These are phyloP conservation scores for Stictonetta naevosa DNA, from an alignment of 2,113 vertebrate genomes.

Conservation along the genomic window DNA sequence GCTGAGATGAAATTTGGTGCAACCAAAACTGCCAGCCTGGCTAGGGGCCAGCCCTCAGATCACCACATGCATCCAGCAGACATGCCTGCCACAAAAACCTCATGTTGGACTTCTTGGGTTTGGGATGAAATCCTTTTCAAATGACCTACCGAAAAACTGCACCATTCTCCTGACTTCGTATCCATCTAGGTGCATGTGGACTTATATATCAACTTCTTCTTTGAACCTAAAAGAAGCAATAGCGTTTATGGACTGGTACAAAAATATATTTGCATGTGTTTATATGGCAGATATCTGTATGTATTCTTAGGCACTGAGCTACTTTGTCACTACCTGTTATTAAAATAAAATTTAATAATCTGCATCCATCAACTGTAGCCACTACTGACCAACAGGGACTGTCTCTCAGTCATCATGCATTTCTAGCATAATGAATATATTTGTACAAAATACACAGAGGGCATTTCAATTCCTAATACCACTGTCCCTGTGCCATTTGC, in stretches of 20 bases:
- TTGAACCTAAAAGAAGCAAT: not conserved
- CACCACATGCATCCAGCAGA: not conserved
- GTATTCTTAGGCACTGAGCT: not conserved
- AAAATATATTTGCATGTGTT: not conserved
- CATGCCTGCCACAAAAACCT: not conserved
- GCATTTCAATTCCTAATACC: conserved; percentile 8
- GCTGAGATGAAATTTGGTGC: not conserved
- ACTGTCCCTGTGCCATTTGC: not conserved
- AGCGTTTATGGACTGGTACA: not conserved
- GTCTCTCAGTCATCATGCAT: not conserved
- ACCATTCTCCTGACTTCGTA: not conserved
- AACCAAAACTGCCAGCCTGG: not conserved
- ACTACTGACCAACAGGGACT: conserved; percentile 3
- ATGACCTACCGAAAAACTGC: not conserved
- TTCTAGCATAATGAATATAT: conserved; percentile 17
- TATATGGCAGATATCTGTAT: not conserved
- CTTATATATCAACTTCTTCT: not conserved
- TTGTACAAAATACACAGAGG: conserved; percentile 32
- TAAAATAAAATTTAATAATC: conserved; percentile 54
- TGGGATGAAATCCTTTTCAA: not conserved
- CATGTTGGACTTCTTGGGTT: not conserved
- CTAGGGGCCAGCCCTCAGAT: fast-evolving
- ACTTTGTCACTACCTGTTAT: conserved; percentile 32
- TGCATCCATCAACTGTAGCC: conserved; percentile 30
- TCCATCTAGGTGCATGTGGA: not conserved